Conservation (phyloP, 2,888 invertebrate genomes). For the Ferrisia virgata region DNA sequence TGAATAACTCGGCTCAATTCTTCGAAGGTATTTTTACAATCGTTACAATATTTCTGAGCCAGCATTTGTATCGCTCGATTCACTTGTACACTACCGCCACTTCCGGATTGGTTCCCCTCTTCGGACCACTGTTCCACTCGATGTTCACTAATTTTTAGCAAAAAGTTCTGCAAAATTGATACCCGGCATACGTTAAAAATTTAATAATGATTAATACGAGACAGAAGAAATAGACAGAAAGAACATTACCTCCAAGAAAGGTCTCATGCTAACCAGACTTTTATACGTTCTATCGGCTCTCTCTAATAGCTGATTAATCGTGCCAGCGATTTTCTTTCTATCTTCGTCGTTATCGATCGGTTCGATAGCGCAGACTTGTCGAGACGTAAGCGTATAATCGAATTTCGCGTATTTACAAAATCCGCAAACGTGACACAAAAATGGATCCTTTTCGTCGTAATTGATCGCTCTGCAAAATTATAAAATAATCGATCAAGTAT, state of each 20-base stretch:
- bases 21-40: conserved; percentile 91
- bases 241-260: conserved; percentile 76
- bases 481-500: conserved; percentile 23
- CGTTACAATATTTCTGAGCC: conserved; percentile 91
- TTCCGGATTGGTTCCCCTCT: conserved; percentile 41
- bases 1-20: conserved; percentile 71
- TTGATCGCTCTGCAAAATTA: conserved; percentile 76
- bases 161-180: conserved; percentile 56
- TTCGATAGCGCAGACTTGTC: conserved; percentile 93
- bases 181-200: not conserved
- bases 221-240: too few relatives aligned
- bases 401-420: conserved; percentile 99
- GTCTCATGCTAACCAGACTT: conserved; percentile 84
- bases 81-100: conserved; percentile 56
- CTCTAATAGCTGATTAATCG: conserved; percentile 84
- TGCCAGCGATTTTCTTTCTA: conserved; percentile 87
- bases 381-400: conserved; percentile 87
- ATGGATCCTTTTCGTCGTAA: conserved; percentile 98
- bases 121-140: conserved; percentile 63
- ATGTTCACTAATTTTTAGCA: conserved; percentile 85
- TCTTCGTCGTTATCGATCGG: conserved; percentile 97
- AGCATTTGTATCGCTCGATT: conserved; percentile 90
- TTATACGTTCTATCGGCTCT: conserved; percentile 93
- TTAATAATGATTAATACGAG: not conserved
- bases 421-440: conserved; percentile 96